Base-by-base conservation (phyloP, 2,113 vertebrate genomes). In the Naja naja region DNA sequence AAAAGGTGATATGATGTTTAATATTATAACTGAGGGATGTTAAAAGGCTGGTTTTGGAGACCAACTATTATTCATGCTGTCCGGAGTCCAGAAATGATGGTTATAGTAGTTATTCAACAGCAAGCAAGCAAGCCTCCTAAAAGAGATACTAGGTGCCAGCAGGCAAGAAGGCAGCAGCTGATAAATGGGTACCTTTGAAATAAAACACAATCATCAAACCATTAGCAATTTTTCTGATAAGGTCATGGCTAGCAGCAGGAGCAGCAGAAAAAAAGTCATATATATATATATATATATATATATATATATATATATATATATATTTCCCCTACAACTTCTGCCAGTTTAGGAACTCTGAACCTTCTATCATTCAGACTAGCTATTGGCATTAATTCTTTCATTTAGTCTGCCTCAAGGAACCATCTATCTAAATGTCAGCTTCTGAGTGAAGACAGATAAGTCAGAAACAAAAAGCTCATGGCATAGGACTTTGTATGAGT, bases 161-260 rank as follows among this genome's bases (percentile, higher is more conserved):
- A 0, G 27, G 89, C 47, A 90, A 89, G 88, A 92, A 94, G 89
- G 89, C 89, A 94, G 64, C 91, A 30, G 53, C 86, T 47, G 85
- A 89, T 58, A 86, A 95, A 95, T 64, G 45, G 85, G 89, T 93
- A 69, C 18, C 74, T 94, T 94, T 92, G 89, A 94, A 91, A 91
- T 52, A 93, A 92, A 95, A 90, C 91, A 43, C 30, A 3, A 43
- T 89, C 49, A 69, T 93, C 55, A 90, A 52, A 87, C 49, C 81
- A 43, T 90, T 74, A 89, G 89, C 60, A 94, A 49, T 92, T 94
- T 92, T 95, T 93, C 90, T 93, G 87, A 90, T 74, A 92, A 93
- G 90, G n/a, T 60, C 87, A 89, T 27, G 60, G 53, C 91, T 60
- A 87, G 94, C 86, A 92, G 74, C 74, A 91, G 88, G 9, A 93